A percentile compares a stretch with the other conserved stretches of the same genome.
phyloP scores from a whole-genome alignment of 2,113 vertebrate genomes.

The Hippocampus abdominalis region DNA sequence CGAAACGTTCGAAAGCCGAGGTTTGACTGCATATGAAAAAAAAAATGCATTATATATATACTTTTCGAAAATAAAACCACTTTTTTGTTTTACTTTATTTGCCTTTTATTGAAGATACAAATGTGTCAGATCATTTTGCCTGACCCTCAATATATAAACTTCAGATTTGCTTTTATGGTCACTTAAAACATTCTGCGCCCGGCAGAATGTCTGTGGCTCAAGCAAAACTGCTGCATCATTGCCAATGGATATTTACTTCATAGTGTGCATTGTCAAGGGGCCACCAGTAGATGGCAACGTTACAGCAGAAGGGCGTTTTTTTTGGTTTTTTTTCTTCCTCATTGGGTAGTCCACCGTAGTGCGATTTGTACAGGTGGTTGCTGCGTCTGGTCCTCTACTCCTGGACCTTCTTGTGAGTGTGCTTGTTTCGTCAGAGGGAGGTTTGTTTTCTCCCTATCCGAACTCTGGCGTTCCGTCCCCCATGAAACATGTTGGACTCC shows the following conservation, averaged over 20 bases:
- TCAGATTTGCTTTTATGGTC: background rate
- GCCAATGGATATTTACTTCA: background rate
- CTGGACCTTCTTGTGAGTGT: slow-evolving; percentile 27
- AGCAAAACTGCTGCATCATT: background rate
- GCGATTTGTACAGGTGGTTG: slow-evolving; percentile 56
- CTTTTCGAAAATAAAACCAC: too few relatives aligned
- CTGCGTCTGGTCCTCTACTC: slow-evolving; percentile 35
- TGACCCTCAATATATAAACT: too few relatives aligned
- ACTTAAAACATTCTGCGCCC: background rate
- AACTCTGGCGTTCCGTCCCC: slow-evolving; percentile 48
- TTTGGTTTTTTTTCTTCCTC: slow-evolving; percentile 2
- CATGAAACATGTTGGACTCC: slow-evolving; percentile 31
- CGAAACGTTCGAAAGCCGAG: too few relatives aligned
- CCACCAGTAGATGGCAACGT: slow-evolving; percentile 68
- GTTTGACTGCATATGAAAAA: too few relatives aligned
- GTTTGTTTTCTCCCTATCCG: slow-evolving; percentile 53
- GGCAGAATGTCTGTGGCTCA: background rate
- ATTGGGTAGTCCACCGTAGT: slow-evolving; percentile 17
- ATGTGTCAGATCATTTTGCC: too few relatives aligned
- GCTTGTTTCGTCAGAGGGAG: slow-evolving; percentile 44
- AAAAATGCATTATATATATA: too few relatives aligned
- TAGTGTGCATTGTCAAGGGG: slow-evolving; percentile 21
- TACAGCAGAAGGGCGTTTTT: slow-evolving; percentile 46
- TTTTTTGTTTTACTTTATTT: too few relatives aligned
- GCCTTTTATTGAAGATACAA: too few relatives aligned